Conservation (phyloP, 1,140 invertebrate species). For the Harlomillsia oculata region DNA sequence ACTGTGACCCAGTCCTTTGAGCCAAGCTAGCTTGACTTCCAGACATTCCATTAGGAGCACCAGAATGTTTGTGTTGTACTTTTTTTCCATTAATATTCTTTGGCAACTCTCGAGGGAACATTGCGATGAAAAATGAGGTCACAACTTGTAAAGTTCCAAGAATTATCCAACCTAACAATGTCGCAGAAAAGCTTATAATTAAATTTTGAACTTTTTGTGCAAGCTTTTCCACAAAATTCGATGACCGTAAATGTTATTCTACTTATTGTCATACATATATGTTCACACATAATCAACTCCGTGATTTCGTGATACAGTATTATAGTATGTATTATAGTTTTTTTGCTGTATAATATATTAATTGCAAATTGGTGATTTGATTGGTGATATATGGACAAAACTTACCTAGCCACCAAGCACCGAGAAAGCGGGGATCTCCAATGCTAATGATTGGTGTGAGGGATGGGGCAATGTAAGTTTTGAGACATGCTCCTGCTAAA, state of each 20-base stretch:
- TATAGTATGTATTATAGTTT: too few relatives aligned
- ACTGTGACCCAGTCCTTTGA: conserved; percentile 20
- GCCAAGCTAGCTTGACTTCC: not conserved
- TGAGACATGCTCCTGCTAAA: conserved; percentile 56
- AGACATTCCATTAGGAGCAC: not conserved
- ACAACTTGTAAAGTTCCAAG: conserved; percentile 54
- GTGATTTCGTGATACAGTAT: too few relatives aligned
- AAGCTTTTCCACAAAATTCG: too few relatives aligned
- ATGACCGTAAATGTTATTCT: too few relatives aligned
- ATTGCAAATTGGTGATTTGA: too few relatives aligned
- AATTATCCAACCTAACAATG: conserved; percentile 57
- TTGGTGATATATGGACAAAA: not conserved
- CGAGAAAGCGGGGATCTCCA: conserved; percentile 62
- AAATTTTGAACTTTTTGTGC: too few relatives aligned
- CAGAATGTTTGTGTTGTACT: not conserved
- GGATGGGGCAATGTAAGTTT: conserved; percentile 57
- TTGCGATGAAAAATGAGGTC: conserved; percentile 51
- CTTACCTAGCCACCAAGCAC: conserved; percentile 63
- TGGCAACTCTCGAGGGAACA: conserved; percentile 57
- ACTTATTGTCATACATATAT: too few relatives aligned
- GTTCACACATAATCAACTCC: too few relatives aligned
- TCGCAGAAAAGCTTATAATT: too few relatives aligned
- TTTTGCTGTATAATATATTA: too few relatives aligned
- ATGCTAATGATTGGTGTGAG: conserved; percentile 57
- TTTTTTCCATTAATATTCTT: conserved; percentile 46